Base-by-base conservation (phyloP, 2,797 vertebrate genomes). In the Bovichtus variegatus region DNA sequence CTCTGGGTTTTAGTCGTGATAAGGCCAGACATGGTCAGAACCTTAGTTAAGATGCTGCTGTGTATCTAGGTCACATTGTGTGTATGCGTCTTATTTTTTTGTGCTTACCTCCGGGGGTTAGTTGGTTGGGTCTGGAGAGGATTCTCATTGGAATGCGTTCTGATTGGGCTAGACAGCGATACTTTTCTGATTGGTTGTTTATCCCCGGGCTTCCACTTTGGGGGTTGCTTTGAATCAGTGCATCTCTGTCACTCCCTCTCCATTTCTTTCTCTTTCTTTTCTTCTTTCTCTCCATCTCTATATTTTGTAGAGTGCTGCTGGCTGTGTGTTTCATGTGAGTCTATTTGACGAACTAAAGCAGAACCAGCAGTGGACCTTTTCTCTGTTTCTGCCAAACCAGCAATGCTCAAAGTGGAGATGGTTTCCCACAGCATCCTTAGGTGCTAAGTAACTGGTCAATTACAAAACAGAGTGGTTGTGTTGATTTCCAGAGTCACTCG, bases 311-410 rank as follows among this genome's bases (percentile, higher is more conserved):
- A 80, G 76, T 55, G 90, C 91, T 38, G 70, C 76, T 76, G 84
- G 88, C 83, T 58, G 50, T 81, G 83, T 92, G 85, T 91, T 88
- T 93, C 90, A 90, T 90, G 83, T 84, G 79, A 90, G 74, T 90
- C 84, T 89, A 82, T 91, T 87, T 93, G 89, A 92, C 71, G 80
- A 74, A 25, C 81, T 88, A 88, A 92, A 93, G 69, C 85, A 92
- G 81, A 93, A 91, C 88, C 90, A 92, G 84, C 83, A 90, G 87
- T 78, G 78, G 55, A 51, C 75, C 76, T 81, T 87, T 55, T 89
- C 73, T 70, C 60, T 74, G 82, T 84, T 87, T 86, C 68, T 84
- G 63, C 61, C 47, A 50, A 82, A 66, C 63, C 46, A 50, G 4
- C 9, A 7, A 66, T 44, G 51, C 71, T 85, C 62, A 34, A 50